Base-by-base conservation (phyloP, 2,797 vertebrate genomes). In the Limnodromus scolopaceus region DNA sequence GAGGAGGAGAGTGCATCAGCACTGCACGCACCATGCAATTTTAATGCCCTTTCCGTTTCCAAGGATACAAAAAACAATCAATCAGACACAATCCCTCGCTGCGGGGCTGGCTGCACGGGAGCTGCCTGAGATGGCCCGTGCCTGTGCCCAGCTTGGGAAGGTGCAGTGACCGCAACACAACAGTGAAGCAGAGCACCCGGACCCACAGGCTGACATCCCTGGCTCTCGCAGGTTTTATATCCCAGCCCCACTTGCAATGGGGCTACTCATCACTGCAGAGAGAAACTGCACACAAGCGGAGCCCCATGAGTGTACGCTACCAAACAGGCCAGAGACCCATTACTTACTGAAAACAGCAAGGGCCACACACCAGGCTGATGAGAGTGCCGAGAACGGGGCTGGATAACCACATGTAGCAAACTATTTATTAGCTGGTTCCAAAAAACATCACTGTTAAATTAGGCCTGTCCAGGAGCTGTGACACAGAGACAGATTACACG, bases 1-100 rank as follows among this genome's bases (percentile, higher is more conserved):
- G 5, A 84, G 88, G 81, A 95, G 55, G n/a, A 68, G 87, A 84
- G 65, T 54, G 66, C 92, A 48, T 49, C 88, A 74, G 83, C 76
- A 16, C 66, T 27, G 76, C 79, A 43, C 23, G 6, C 66, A 57
- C 80, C 60, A 93, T 94, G 92, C 87, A 96, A 96, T 95, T 93
- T 97, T 95, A 96, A 91, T 97, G 95, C 89, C 81, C 91, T 94
- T 89, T 91, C 84, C 32, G 94, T 97, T 96, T 88, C 94, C 96
- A 96, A 90, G 95, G 95, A 90, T 94, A 97, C 92, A 84, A 85
- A 91, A 95, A 45, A 4, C 77, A 86, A 90, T 94, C 94, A 84
- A 82, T 94, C 78, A 28, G 30, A 17, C 39, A 51, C 71, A 48
- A 38, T 34, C 48, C 58, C 86, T 81, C 0, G 0, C 81, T 58